Conservation (phyloP, 1,140 invertebrate genomes). For the Cyclina sinensis region DNA sequence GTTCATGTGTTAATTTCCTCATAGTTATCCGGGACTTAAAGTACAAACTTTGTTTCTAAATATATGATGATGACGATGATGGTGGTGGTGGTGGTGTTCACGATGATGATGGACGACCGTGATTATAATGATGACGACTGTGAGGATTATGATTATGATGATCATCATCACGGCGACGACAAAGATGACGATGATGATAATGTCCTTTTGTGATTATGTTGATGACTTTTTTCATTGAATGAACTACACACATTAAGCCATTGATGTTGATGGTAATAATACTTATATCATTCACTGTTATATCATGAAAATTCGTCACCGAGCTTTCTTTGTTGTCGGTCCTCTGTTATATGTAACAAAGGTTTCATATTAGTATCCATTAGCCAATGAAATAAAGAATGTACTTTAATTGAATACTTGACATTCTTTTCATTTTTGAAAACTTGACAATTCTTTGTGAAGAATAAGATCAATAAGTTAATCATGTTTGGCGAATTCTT, state of each 20-base stretch:
- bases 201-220: neutral
- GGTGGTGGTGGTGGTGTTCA: neutral
- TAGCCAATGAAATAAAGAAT: conserved; percentile 62
- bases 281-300: no score
- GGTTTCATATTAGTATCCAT: conserved; percentile 3
- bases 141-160: neutral
- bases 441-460: conserved; percentile 46
- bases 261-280: neutral
- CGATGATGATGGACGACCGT: neutral
- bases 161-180: neutral
- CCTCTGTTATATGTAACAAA: conserved; percentile 13
- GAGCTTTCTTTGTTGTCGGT: neutral
- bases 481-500: conserved; percentile 35
- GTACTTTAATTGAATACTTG: conserved; percentile 34
- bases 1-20: neutral
- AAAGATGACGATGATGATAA: neutral
- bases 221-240: no score
- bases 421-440: conserved; percentile 39
- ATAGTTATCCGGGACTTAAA: neutral
- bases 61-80: neutral
- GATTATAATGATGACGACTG: neutral
- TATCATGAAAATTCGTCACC: no score
- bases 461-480: conserved; percentile 33
- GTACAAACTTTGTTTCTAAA: no score
- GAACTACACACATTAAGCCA: no score